A percentile compares a stretch with the other conserved stretches of the same genome.
These are phyloP conservation scores for Liodrosophila aerea DNA, from an alignment of 2,888 invertebrate species.

Conservation along the genomic window DNA sequence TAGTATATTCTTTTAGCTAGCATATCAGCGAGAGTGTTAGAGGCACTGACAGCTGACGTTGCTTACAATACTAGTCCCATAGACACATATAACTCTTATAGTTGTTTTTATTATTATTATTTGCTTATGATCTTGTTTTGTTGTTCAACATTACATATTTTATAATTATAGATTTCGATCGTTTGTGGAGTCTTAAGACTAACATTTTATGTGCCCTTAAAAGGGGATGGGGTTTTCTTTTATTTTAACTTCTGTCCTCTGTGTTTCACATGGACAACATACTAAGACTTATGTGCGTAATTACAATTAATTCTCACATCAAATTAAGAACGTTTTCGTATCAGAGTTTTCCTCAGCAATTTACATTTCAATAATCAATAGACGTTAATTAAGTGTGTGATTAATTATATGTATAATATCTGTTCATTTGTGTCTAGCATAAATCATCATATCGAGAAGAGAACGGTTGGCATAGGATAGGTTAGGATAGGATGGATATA, in stretches of 20 bases:
- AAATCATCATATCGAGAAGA: conserved; percentile 27
- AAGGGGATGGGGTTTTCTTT: conserved; percentile 24
- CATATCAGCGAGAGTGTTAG: too few species aligned
- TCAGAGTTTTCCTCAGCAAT: conserved; percentile 43
- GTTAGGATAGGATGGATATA: conserved; percentile 15
- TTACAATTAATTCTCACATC: conserved; percentile 53
- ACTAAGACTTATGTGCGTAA: conserved; percentile 60
- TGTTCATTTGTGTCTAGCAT: conserved; percentile 58
- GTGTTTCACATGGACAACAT: conserved; percentile 62
- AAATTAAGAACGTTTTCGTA: conserved; percentile 39
- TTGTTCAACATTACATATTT: conserved; percentile 61
- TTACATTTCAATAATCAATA: conserved; percentile 60
- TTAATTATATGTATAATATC: conserved; percentile 64
- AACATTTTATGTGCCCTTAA: conserved; percentile 56
- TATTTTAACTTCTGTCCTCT: conserved; percentile 43
- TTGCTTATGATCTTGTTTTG: conserved; percentile 47
- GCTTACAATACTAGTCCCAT: too few species aligned
- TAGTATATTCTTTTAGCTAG: too few species aligned
- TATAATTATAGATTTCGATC: conserved; percentile 47
- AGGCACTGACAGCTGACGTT: too few species aligned
- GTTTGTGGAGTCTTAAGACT: conserved; percentile 57
- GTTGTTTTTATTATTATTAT: conserved; percentile 31
- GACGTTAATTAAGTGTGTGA: conserved; percentile 35
- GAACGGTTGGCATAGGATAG: conserved; percentile 3
- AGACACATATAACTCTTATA: too few species aligned